Evolutionary conservation across 1,140 invertebrate genomes (phyloP), one percentile per base, ranked within the genome.

Genomic region (Magallana angulata): DNA sequence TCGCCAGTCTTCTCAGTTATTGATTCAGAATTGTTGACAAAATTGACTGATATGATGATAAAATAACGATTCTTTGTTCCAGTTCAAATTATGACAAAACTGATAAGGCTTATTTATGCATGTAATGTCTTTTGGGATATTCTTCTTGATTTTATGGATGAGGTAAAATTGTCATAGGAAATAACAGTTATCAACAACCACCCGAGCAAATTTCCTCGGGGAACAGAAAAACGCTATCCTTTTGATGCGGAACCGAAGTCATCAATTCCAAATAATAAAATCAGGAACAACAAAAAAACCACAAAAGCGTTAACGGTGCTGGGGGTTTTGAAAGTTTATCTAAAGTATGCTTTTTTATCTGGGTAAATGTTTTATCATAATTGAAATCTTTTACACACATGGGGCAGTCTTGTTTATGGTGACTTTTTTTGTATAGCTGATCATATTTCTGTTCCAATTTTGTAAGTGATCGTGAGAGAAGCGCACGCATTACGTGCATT

Each of bases 331-430:
- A 30, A 12, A 30, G 68, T 30, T 76, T 30, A 76, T 30, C 36
- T 48, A 5, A 48, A 48, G 2, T 48, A 48, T 48, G 36, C 36
- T 48, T 48, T 48, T 48, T 76, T 36, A 30, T 76, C 60, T n/a
- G 60, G 16, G 16, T n/a, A 64, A 64, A 64, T 18, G 60, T 76
- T 76, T 76, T 76, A 76, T 76, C 68, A 76, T 36, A 76, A 36
- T 76, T 76, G 24, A 36, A 30, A 76, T 76, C 68, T 76, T 76
- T 30, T 7, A 6, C 24, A 76, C 68, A 5, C 24, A 18, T 30
- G 9, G 36, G 68, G 14, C 36, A 30, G 0, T 14, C 36, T 76
- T 36, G 30, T 36, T 48, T 48, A 64, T 16, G 14, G 60, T 16
- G 60, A 12, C 24, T 11, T 30, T 30, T 24, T 9, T 71, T 71